Percentiles rank a stretch among this genome's conserved stretches.
Evolutionary conservation across 2,113 vertebrate species (phyloP).

Genomic region (Cephalophus harveyi): DNA sequence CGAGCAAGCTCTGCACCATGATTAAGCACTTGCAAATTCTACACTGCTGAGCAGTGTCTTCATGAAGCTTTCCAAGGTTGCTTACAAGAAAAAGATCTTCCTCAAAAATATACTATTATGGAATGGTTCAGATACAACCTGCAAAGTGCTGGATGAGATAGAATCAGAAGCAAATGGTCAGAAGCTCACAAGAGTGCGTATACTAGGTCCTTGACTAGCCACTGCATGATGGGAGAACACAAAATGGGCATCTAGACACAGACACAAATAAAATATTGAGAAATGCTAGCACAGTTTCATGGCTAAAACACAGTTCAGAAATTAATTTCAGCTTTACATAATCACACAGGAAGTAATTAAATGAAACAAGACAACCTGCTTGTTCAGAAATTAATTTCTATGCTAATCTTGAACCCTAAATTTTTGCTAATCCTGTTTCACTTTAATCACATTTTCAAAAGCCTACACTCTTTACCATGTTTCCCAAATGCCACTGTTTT

Average conservation of each 20-base stretch:
- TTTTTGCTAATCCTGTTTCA: conserved; percentile 62
- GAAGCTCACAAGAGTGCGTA: conserved; percentile 1
- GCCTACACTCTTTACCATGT: conserved; percentile 50
- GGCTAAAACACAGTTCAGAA: conserved; percentile 37
- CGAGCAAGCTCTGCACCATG: background rate
- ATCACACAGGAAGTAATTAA: conserved; percentile 63
- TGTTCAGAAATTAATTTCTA: conserved; percentile 73
- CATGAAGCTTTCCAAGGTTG: conserved; percentile 10
- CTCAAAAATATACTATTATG: conserved; percentile 38
- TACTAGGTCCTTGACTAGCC: conserved; percentile 30
- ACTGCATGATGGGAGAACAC: background rate
- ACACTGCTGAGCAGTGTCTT: conserved; percentile 1
- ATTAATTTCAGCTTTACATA: conserved; percentile 67
- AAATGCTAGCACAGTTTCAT: conserved; percentile 14
- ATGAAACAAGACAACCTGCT: conserved; percentile 56
- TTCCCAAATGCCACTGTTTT: conserved; percentile 54
- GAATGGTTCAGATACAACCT: conserved; percentile 41
- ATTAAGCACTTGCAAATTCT: conserved; percentile 27
- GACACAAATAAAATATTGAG: conserved; percentile 28
- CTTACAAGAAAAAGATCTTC: background rate
- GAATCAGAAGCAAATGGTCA: conserved; percentile 44
- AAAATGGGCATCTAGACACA: conserved; percentile 34
- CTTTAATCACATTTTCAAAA: conserved; percentile 71
- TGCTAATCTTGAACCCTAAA: conserved; percentile 65
- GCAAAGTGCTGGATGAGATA: conserved; percentile 1